These are phyloP conservation scores for Patagioenas fasciata DNA, from an alignment of 2,113 vertebrate species.

Conservation along the genomic window DNA sequence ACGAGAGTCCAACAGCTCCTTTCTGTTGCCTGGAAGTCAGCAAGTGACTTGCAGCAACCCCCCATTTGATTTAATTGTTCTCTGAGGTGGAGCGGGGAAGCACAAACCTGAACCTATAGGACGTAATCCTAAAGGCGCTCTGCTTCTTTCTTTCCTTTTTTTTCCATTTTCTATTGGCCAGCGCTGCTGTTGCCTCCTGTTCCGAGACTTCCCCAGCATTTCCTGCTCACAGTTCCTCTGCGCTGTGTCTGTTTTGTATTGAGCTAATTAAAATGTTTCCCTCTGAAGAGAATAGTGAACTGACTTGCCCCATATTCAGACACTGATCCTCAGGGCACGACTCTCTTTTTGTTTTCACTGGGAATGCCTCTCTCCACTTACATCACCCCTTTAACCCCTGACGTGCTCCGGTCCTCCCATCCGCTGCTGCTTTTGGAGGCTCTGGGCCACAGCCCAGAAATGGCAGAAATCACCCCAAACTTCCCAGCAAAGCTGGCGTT, in stretches of 20 bases:
- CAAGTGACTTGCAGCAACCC: fast-evolving
- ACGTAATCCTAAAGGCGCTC: neutral
- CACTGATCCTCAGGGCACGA: slow-evolving; percentile 59
- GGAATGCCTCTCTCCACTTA: slow-evolving; percentile 63
- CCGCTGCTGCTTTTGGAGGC: neutral
- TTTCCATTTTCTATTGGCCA: neutral
- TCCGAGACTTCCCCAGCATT: slow-evolving; percentile 64
- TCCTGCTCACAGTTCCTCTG: slow-evolving; percentile 45
- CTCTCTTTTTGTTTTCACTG: slow-evolving; percentile 59
- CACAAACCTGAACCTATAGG: slow-evolving; percentile 8
- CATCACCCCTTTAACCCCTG: slow-evolving; percentile 57
- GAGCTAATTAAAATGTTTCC: slow-evolving; percentile 66
- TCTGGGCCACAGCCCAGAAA: neutral
- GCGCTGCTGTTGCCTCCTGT: slow-evolving; percentile 48
- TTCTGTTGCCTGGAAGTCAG: neutral
- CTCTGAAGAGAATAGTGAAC: slow-evolving; percentile 14
- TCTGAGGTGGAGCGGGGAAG: neutral
- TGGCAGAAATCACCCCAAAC: neutral
- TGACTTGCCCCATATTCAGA: slow-evolving; percentile 32
- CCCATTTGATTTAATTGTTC: neutral
- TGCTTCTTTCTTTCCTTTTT: neutral
- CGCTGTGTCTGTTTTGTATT: slow-evolving; percentile 65
- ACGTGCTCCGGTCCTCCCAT: neutral
- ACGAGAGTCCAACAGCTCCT: neutral
- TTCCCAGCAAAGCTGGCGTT: neutral